phyloP scores from a whole-genome alignment of 2,888 invertebrate genomes.

The Pemphredon lugubris region DNA sequence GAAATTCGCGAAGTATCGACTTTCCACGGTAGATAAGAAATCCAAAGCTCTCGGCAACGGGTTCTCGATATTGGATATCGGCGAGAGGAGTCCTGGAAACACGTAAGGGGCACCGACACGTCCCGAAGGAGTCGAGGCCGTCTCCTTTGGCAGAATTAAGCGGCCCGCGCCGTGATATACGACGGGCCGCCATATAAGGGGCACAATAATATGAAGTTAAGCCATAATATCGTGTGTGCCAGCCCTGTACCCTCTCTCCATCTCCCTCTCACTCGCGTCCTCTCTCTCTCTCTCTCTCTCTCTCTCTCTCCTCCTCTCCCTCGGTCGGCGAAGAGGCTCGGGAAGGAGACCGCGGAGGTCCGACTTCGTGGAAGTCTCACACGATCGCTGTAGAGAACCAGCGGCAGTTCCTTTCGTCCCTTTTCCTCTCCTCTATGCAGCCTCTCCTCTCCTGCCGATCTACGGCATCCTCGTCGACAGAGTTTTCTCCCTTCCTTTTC shows the following conservation, averaged over 20 bases:
- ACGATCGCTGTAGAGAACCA: slow-evolving; percentile 55
- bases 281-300: too few relatives aligned
- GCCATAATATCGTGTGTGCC: slow-evolving; percentile 66
- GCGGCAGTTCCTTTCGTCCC: slow-evolving; percentile 35
- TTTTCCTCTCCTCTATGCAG: slow-evolving; percentile 21
- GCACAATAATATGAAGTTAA: slow-evolving; percentile 72
- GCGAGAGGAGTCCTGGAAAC: slow-evolving; percentile 27
- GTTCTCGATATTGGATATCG: slow-evolving; percentile 26
- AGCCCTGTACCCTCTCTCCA: slow-evolving; percentile 41
- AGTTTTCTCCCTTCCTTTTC: slow-evolving; percentile 24
- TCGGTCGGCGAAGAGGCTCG: slow-evolving; percentile 35
- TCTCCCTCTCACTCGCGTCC: too few relatives aligned
- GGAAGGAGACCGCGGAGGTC: slow-evolving; percentile 67
- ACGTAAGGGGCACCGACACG: slow-evolving; percentile 50
- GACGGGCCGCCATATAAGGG: slow-evolving; percentile 67
- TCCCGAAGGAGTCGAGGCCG: slow-evolving; percentile 49
- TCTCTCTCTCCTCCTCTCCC: slow-evolving; percentile 22
- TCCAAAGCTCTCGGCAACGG: neutral
- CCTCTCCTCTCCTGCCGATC: slow-evolving; percentile 5
- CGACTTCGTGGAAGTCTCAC: slow-evolving; percentile 74
- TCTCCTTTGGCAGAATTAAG: slow-evolving; percentile 65
- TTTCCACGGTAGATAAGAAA: neutral
- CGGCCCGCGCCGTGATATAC: slow-evolving; percentile 66
- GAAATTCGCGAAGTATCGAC: too few relatives aligned
- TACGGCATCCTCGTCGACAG: neutral